Percentiles rank a stretch among this genome's conserved stretches.
Evolutionary conservation across 2,888 invertebrate genomes (phyloP).

Genomic region (Meandrusa payeni): DNA sequence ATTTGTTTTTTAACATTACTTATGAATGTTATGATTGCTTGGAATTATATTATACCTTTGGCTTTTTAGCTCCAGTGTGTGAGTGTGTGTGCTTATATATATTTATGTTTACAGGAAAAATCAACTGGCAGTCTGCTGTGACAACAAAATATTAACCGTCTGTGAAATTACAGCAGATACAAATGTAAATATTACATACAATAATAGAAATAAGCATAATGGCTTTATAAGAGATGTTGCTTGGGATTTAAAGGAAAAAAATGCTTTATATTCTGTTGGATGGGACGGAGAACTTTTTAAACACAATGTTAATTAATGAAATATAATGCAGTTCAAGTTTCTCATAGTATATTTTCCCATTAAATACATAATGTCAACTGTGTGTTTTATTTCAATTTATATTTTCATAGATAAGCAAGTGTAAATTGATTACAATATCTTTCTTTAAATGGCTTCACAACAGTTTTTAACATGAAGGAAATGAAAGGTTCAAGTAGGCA

Average conservation of each 20-base stretch:
- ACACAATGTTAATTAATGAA: slow-evolving; percentile 45
- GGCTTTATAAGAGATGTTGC: slow-evolving; percentile 78
- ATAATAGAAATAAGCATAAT: slow-evolving; percentile 54
- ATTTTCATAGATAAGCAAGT: not conserved
- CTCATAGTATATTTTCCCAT: slow-evolving; percentile 15
- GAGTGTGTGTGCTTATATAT: too few species aligned
- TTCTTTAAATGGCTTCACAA: too few species aligned
- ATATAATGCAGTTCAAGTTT: slow-evolving; percentile 1
- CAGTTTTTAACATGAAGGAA: not conserved
- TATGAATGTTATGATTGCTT: too few species aligned
- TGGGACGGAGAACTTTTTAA: slow-evolving; percentile 77
- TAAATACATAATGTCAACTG: slow-evolving; percentile 20
- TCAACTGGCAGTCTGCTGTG: slow-evolving; percentile 66
- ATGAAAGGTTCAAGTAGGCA: not conserved
- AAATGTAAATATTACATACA: slow-evolving; percentile 46
- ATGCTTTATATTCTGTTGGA: slow-evolving; percentile 74
- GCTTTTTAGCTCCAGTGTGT: too few species aligned
- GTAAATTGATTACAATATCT: not conserved
- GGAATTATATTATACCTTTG: too few species aligned
- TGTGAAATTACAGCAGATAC: slow-evolving; percentile 45
- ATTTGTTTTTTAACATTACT: too few species aligned
- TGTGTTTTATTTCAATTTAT: slow-evolving; percentile 8
- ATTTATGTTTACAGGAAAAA: slow-evolving; percentile 44
- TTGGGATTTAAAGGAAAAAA: slow-evolving; percentile 64
- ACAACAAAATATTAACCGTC: slow-evolving; percentile 65